Base-by-base conservation (phyloP, 2,888 invertebrate species). In the Cephalotes varians region DNA sequence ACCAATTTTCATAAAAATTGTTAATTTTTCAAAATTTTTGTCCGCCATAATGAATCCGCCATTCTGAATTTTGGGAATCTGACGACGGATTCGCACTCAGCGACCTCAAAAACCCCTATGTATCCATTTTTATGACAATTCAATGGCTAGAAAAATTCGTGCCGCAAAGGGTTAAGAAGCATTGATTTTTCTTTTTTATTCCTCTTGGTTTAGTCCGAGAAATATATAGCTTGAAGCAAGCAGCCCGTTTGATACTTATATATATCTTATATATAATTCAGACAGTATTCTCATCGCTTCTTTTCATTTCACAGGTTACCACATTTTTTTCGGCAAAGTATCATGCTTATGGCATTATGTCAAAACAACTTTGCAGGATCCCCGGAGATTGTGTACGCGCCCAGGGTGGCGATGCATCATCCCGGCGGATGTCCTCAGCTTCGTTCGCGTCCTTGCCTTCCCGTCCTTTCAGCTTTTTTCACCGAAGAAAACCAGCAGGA, bases 371-470 rank as follows among this genome's bases (percentile, higher is more conserved):
- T 82, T 47, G 65, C 73, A 65, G 56, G 69, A 71, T 79, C 71
- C 71, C 71, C 69, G 54, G 56, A 83, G 87, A 81, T 82, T 82
- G 85, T 79, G 85, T 73, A 62, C 76, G 25, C 44, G 28, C 31
- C 62, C 9, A 62, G 80, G 88, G 81, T 86, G 84, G 85, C 89
- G 80, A 91, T 92, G 89, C 85, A 91, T 92, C 91, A 91, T 84
- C 84, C 71, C 72, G 76, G 76, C 90, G 92, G 90, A 92, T 88
- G 86, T 90, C 89, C 89, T 86, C 86, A 77, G 76, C 81, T 56
- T 76, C 77, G 54, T 77, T 40, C 77, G 54, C 31, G 28, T 77
- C 69, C 40, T 77, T 69, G 31, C 80, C 81, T 72, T 67, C 69
- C 71, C 71, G 58, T 12, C 71, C 49, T 69, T 84, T 49, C 21